Percentiles rank a stretch among this genome's conserved stretches.
phyloP scores from a whole-genome alignment of 1,140 invertebrate species.

The Alviniconcha marisindica region DNA sequence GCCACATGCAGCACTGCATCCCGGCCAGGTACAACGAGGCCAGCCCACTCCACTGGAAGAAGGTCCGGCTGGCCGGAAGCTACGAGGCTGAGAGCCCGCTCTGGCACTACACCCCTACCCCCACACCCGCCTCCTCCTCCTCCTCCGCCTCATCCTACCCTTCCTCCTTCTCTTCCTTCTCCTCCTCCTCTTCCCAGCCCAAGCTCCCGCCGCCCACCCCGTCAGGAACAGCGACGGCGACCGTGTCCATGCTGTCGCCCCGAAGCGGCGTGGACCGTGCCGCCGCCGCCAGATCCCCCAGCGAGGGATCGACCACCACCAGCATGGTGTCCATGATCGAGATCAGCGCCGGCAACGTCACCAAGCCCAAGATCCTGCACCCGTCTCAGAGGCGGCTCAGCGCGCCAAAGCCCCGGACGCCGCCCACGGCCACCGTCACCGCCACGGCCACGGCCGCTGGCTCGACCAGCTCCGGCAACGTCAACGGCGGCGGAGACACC shows the following conservation, averaged over 20 bases:
- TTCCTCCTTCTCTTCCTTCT: neutral
- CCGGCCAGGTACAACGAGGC: constrained; percentile 8
- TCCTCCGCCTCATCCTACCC: neutral
- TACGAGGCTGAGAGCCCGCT: constrained; percentile 42
- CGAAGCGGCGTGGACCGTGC: neutral
- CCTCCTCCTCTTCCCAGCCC: neutral
- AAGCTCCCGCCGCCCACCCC: constrained; percentile 7
- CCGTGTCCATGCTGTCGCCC: constrained; percentile 5
- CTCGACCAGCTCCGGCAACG: no score
- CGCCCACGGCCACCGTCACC: neutral
- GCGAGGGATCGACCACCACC: neutral
- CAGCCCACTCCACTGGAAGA: constrained; percentile 39
- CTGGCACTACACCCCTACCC: constrained; percentile 47
- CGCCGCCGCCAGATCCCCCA: neutral
- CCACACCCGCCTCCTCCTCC: neutral
- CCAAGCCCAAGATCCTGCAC: constrained; percentile 22
- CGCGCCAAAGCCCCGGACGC: neutral
- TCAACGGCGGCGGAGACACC: no score
- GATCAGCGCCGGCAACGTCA: neutral
- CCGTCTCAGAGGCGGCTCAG: neutral
- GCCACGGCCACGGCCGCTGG: neutral
- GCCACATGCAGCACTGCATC: neutral
- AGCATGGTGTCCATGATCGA: neutral
- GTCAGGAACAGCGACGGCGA: neutral
- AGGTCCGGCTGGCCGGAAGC: constrained; percentile 39